Conservation (phyloP, 2,888 invertebrate genomes). For the Lordiphosa andalusiaca region DNA sequence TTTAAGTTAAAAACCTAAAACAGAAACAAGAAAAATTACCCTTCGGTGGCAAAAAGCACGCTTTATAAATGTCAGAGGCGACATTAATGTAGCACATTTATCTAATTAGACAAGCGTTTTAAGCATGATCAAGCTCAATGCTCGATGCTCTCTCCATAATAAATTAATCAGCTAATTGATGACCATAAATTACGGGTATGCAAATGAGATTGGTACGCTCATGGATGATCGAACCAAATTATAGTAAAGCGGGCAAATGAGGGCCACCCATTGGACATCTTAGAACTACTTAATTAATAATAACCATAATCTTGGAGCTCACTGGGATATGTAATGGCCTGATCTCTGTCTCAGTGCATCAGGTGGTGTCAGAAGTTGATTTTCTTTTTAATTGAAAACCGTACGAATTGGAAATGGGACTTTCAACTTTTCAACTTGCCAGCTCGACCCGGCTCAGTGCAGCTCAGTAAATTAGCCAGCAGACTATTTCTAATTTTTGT, state of each 20-base stretch:
- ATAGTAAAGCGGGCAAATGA: constrained; percentile 61
- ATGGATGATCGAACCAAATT: constrained; percentile 61
- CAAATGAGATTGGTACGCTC: constrained; percentile 49
- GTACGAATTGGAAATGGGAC: constrained; percentile 70
- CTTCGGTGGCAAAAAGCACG: constrained; percentile 25
- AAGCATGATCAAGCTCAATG: constrained; percentile 27
- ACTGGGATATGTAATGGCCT: constrained; percentile 66
- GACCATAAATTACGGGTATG: constrained; percentile 66
- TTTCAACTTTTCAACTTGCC: constrained; percentile 44
- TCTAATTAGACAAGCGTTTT: constrained; percentile 73
- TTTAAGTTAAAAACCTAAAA: constrained; percentile 8
- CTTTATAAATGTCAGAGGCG: constrained; percentile 63
- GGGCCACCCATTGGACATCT: constrained; percentile 31
- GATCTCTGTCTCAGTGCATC: no score
- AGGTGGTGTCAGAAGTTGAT: constrained; percentile 17
- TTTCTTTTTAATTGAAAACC: constrained; percentile 65
- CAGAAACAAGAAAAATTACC: constrained; percentile 12
- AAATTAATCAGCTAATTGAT: constrained; percentile 74
- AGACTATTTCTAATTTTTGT: constrained; percentile 22
- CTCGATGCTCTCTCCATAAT: constrained; percentile 33
- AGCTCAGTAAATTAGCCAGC: constrained; percentile 60
- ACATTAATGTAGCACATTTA: constrained; percentile 70
- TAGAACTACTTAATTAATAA: constrained; percentile 79
- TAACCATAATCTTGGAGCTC: constrained; percentile 79
- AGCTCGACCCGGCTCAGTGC: neutral